Percentiles rank a stretch among this genome's conserved stretches.
phyloP scores from a whole-genome alignment of 2,797 vertebrate species.

The Psittacula derbiana region DNA sequence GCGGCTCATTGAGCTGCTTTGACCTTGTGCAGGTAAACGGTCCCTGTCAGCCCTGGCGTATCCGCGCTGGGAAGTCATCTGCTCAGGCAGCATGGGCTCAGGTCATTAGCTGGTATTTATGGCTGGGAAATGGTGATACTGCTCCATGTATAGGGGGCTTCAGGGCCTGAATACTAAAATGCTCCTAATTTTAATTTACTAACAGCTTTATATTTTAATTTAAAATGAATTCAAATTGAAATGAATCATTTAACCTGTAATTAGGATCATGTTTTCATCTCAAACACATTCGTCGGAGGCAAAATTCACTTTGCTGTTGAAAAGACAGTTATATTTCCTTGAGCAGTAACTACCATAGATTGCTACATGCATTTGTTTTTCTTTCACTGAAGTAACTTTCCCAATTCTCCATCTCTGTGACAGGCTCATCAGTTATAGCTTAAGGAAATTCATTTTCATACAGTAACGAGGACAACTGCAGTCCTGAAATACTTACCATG shows the following conservation, averaged over 20 bases:
- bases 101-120: constrained; percentile 57
- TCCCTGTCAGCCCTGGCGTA: constrained; percentile 22
- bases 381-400: constrained; percentile 47
- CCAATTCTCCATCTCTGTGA: constrained; percentile 7
- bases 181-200: constrained; percentile 1
- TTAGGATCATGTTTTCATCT: constrained; percentile 47
- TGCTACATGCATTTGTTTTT: constrained; percentile 51
- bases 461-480: neutral
- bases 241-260: constrained; percentile 66
- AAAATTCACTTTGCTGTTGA: constrained; percentile 56
- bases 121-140: constrained; percentile 41
- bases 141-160: neutral
- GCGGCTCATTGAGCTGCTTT: constrained; percentile 64
- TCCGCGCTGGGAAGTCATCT: constrained; percentile 75
- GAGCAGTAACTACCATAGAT: constrained; percentile 14
- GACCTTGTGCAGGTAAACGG: constrained; percentile 74
- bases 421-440: constrained; percentile 21
- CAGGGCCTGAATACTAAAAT: constrained; percentile 58
- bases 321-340: constrained; percentile 42
- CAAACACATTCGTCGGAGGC: constrained; percentile 31
- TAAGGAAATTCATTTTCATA: neutral
- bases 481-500: neutral
- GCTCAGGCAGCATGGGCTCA: constrained; percentile 50
- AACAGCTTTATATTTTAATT: constrained; percentile 64
- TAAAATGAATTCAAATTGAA: constrained; percentile 65